Evolutionary conservation across 2,888 invertebrate genomes (phyloP).

Genomic region (Limnephilus marmoratus): DNA sequence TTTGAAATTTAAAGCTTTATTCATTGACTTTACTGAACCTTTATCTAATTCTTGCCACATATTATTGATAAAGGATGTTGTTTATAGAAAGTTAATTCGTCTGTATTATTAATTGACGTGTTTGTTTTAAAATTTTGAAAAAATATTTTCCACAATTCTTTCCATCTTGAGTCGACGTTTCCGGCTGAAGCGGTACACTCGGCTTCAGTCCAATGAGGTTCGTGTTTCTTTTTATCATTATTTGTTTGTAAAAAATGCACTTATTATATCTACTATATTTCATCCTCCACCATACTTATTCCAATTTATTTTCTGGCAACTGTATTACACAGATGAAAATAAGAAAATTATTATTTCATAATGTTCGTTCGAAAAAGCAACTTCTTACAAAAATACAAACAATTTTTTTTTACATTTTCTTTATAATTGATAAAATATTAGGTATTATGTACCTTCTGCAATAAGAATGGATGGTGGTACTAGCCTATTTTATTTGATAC

Average conservation of each 20-base stretch:
- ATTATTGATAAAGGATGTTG: not conserved
- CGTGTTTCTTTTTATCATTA: not conserved
- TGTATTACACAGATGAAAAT: not conserved
- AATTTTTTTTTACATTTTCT: no score
- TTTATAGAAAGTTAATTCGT: not conserved
- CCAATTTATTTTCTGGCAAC: no score
- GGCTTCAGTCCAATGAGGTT: slow-evolving; percentile 65
- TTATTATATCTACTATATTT: not conserved
- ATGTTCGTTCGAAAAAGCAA: no score
- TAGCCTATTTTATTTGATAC: no score
- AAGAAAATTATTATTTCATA: not conserved
- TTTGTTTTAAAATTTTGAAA: slow-evolving; percentile 38
- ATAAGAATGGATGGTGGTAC: no score
- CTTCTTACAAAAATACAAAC: no score
- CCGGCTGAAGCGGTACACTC: slow-evolving; percentile 65
- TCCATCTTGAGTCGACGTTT: slow-evolving; percentile 64
- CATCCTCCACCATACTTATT: no score
- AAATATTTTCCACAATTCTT: slow-evolving; percentile 64
- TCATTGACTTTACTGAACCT: not conserved
- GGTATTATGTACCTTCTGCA: no score
- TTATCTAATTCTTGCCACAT: not conserved
- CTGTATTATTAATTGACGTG: not conserved
- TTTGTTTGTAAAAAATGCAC: not conserved
- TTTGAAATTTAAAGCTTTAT: not conserved
- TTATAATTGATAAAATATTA: no score